Evolutionary conservation across 2,888 invertebrate species (phyloP).

Genomic region (Acleris holmiana): DNA sequence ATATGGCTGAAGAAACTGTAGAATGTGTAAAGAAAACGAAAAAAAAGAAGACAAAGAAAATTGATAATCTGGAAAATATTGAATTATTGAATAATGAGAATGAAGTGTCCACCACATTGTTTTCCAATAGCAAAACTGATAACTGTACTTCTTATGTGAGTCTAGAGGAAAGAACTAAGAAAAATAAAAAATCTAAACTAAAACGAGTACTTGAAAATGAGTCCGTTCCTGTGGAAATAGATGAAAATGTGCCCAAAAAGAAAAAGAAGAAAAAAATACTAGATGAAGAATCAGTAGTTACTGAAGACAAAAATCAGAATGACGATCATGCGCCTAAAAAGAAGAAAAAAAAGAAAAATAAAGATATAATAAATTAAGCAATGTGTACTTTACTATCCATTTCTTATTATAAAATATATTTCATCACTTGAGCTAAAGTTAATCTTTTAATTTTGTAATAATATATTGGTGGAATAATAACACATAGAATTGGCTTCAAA

Average conservation of each 20-base stretch:
- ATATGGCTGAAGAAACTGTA: conserved; percentile 22
- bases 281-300: background rate
- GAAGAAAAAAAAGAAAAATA: conserved; percentile 69
- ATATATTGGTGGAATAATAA: no score
- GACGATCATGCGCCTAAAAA: conserved; percentile 60
- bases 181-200: conserved; percentile 34
- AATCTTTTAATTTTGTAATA: no score
- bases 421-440: no score
- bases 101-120: conserved; percentile 36
- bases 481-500: no score
- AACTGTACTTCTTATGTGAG: conserved; percentile 12
- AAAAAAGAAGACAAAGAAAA: conserved; percentile 49
- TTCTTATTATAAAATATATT: background rate
- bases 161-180: conserved; percentile 20
- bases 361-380: conserved; percentile 44
- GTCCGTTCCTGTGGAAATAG: conserved; percentile 6
- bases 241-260: conserved; percentile 37
- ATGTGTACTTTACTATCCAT: background rate
- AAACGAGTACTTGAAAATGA: conserved; percentile 28
- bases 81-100: background rate
- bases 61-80: background rate
- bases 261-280: conserved; percentile 48
- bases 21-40: conserved; percentile 42
- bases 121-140: conserved; percentile 17
- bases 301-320: conserved; percentile 40